These are phyloP conservation scores for Troilus luridus DNA, from an alignment of 2,888 invertebrate species.

Conservation along the genomic window DNA sequence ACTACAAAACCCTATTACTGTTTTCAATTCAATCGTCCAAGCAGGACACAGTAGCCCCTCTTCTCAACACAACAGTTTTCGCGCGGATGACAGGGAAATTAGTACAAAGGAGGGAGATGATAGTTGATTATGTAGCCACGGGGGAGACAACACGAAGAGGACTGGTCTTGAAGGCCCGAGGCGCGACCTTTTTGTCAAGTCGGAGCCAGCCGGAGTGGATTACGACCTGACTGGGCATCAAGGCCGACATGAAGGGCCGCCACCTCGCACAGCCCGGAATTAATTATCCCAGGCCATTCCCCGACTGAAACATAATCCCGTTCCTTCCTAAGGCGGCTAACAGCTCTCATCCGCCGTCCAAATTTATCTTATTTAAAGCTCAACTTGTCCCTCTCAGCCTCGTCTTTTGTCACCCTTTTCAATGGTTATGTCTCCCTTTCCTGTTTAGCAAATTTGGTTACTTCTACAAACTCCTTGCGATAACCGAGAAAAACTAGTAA, in stretches of 20 bases:
- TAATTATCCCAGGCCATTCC: slow-evolving; percentile 35
- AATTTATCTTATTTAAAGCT: slow-evolving; percentile 38
- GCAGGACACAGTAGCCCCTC: background rate
- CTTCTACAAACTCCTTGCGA: too few relatives aligned
- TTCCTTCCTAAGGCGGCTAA: background rate
- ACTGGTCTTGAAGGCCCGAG: background rate
- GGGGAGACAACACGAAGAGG: background rate
- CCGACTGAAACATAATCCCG: slow-evolving; percentile 39
- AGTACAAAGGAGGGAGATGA: slow-evolving; percentile 10
- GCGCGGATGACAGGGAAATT: background rate
- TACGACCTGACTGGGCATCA: slow-evolving; percentile 30
- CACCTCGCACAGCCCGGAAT: background rate
- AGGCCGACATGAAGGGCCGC: slow-evolving; percentile 1
- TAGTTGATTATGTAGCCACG: background rate
- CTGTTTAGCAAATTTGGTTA: background rate
- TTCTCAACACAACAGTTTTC: background rate
- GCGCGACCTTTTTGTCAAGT: slow-evolving; percentile 15
- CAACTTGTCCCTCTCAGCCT: background rate
- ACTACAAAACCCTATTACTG: background rate
- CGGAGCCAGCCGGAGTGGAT: background rate
- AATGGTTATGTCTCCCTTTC: background rate
- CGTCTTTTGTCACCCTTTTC: slow-evolving; percentile 10
- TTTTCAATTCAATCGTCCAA: background rate
- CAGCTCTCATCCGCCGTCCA: background rate
- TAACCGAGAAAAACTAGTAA: too few relatives aligned